Base-by-base conservation (phyloP, 2,113 vertebrate species). In the Anser brachyrhynchus region DNA sequence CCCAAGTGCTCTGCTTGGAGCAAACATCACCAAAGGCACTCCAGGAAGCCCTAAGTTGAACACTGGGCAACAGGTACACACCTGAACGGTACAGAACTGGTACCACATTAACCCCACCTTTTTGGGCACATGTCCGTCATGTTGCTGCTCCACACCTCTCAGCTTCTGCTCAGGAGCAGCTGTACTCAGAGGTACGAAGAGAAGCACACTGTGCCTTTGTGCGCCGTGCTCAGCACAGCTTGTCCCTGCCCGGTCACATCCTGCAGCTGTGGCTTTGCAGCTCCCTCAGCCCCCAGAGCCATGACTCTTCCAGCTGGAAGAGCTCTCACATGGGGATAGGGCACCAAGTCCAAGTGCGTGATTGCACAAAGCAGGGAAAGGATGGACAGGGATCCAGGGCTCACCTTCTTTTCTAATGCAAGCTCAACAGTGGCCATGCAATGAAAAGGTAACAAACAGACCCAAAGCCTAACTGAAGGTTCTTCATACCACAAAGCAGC, bases 81-180 rank as follows among this genome's bases (percentile, higher is more conserved):
- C 26, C 19, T 78, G 35, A 78, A 11, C 6, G 67, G 28, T 13
- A 13, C 46, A 8, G 59, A 35, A 9, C n/a, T 0, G 1, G 13
- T 26, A 22, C 9, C 10, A 13, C 0, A 1, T 33, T 29, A 41
- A 39, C 23, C 5, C 41, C 62, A 19, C 46, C 26, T 78, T 35
- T 39, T 7, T 31, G 54, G 66, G 31, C 41, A 51, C 17, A 15
- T 0, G 0, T 11, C 10, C 26, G 17, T 6, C 17, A 11, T 11
- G 6, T 31, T 46, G 52, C 25, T 33, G 64, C 14, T 71, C 29
- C 29, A 11, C 43, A 61, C 58, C 21, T 9, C 49, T 46, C 52
- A 12, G 46, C 4, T 57, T 78, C 52, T 77, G 23, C 23, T 57
- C 22, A 23, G 58, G 18, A 59, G 9, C 23, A 35, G 39, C 71